Evolutionary conservation across 1,140 invertebrate genomes (phyloP), one percentile per base, ranked within the genome.

Genomic region (Archegozetes longisetosus): DNA sequence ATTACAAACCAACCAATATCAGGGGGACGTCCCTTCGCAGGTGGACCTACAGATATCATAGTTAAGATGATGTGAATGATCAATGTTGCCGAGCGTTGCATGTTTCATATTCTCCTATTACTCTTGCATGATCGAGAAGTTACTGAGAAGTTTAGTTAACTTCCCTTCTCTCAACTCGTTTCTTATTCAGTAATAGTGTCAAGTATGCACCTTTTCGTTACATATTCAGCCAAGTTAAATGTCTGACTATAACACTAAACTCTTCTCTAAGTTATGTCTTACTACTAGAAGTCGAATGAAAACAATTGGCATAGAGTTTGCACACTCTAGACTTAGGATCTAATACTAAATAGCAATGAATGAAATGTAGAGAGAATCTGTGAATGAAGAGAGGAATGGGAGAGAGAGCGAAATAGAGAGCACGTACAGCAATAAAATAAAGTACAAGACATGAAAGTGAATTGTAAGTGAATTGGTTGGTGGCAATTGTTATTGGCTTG

Each of bases 1-100:
- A 51, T 51, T 20, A 20, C 50, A 51, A 26, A 51, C 50, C 50
- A 51, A 51, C 50, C 50, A 51, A 51, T 51, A 51, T 25, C 12
- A 20, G 20, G 24, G 50, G 50, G 50, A 51, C 50, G 50, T 51
- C 50, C 50, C 50, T 20, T 51, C 32, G 20, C 50, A 51, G 50
- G 50, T 51, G 50, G 50, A 51, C 50, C 50, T 51, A 22, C 32
- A 40, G 17, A 40, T 9, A 40, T 40, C 32, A 40, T 40, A 40
- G n/a, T 40, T 9, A 40, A 40, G 32, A 40, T 40, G 32, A 40
- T 40, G 32, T 40, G 32, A n/a, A 22, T 25, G 20, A 20, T 51
- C 6, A 22, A 20, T 25, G 20, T 47, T 25, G 20, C 24, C 50
- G 20, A 9, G 6, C 20, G 12, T 51, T 51, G 13, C 20, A 20